Conservation (phyloP, 92 coral and sea anemone genomes). For the Epizoanthus ramosus region DNA sequence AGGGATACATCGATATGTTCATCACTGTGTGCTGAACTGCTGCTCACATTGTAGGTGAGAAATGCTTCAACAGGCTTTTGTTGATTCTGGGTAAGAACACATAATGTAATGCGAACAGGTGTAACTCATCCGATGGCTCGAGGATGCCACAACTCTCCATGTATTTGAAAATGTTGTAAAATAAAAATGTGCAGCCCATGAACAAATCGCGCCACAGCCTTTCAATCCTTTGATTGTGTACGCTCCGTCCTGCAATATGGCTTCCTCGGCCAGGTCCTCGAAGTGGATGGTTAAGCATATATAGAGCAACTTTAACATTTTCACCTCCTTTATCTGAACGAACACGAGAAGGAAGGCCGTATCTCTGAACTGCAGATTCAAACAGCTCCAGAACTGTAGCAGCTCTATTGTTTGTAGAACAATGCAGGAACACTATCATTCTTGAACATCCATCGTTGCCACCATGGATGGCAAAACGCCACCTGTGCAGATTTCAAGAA, state of each 20-base stretch:
- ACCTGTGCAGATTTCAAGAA: background rate
- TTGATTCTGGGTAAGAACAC: conserved; percentile 43
- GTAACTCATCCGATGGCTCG: too few relatives aligned
- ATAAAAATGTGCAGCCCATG: too few relatives aligned
- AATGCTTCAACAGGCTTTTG: conserved; percentile 48
- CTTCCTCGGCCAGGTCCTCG: conserved; percentile 28
- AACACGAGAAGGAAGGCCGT: conserved; percentile 20
- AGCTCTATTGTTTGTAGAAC: conserved; percentile 19
- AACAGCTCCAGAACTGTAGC: background rate
- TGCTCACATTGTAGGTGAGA: conserved; percentile 13
- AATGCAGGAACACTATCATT: background rate
- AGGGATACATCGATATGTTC: too few relatives aligned
- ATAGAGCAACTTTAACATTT: conserved; percentile 12
- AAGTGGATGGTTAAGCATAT: conserved; percentile 15
- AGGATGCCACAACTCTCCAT: too few relatives aligned
- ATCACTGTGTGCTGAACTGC: too few relatives aligned
- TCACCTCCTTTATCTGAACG: conserved; percentile 28
- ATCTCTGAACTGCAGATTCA: background rate
- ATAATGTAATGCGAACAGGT: too few relatives aligned
- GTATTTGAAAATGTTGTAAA: too few relatives aligned
- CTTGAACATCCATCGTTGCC: conserved; percentile 1
- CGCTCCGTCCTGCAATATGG: background rate
- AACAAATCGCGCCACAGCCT: too few relatives aligned
- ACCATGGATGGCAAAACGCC: conserved; percentile 23
- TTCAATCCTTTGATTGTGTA: too few relatives aligned